Evolutionary conservation across 2,888 invertebrate genomes (phyloP), one percentile per base, ranked within the genome.

Genomic region (Tachina lurida): DNA sequence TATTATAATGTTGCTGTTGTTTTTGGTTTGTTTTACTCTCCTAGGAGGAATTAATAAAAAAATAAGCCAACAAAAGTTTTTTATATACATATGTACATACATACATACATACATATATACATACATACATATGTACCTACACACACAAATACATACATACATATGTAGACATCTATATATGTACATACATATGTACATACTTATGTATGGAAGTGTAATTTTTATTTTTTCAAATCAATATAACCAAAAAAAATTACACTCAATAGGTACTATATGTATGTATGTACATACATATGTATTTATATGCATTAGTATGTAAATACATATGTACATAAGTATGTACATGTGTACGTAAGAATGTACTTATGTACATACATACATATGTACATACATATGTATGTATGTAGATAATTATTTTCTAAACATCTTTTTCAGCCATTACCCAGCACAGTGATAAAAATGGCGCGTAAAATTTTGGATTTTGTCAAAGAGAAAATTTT

Each of bases 401-500:
- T 31, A 56, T 10, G 31, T 56, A 56, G 9, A 19, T 65, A 68
- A 31, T 2, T 31, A 31, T 60, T 52, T 45, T 8, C 13, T 19
- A 19, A 60, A 39, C 4, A 17, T 19, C n/a, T 58, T 58, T 22
- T 45, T 19, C 7, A 7, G 15, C 31, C 13, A n/a, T 39, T 12
- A 22, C 12, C 22, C 39, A 41, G 17, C 7, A 49, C 39, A 17
- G 17, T 45, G 17, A 12, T 56, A 31, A 70, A 74, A 78, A 84
- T 62, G 79, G 70, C 83, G 84, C 88, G 87, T 60, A 88, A 87
- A 86, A 82, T 79, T 87, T 75, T 84, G 56, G 19, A 78, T 84
- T 70, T 19, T 5, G 19, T 19, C 17, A 12, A 19, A 70, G n/a
- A 47, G 31, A 22, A 54, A 54, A 31, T 9, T 10, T 43, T 8